Percentiles rank a stretch among this genome's conserved stretches.
Evolutionary conservation across 1,140 invertebrate genomes (phyloP).

Genomic region (Camponotus floridanus): DNA sequence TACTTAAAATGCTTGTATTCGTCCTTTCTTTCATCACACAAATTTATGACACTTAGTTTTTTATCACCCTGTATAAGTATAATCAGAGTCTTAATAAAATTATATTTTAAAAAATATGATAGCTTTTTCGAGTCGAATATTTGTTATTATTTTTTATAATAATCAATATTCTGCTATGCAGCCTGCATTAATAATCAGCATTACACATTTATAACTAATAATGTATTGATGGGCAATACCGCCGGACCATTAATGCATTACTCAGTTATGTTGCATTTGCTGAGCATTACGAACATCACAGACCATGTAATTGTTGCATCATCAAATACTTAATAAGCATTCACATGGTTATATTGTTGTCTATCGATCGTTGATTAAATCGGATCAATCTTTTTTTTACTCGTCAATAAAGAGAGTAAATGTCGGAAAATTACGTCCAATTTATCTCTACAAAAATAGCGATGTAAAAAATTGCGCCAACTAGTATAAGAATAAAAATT

Average conservation of each 20-base stretch:
- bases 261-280: slow-evolving; percentile 34
- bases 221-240: slow-evolving; percentile 23
- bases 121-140: neutral
- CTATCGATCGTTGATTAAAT: neutral
- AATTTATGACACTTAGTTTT: too few relatives aligned
- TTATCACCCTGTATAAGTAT: too few relatives aligned
- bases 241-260: slow-evolving; percentile 42
- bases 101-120: neutral
- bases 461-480: too few relatives aligned
- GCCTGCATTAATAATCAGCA: slow-evolving; percentile 7
- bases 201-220: slow-evolving; percentile 42
- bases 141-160: neutral
- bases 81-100: neutral
- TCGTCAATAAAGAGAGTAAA: neutral
- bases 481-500: too few relatives aligned
- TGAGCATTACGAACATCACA: slow-evolving; percentile 34
- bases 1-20: too few relatives aligned
- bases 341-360: neutral
- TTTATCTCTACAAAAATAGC: neutral
- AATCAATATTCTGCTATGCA: neutral
- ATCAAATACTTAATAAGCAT: slow-evolving; percentile 48
- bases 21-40: too few relatives aligned
- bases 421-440: neutral
- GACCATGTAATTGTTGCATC: slow-evolving; percentile 39
- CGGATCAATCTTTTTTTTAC: neutral